Conservation (phyloP, 2,797 vertebrate genomes). For the Clamator glandarius region DNA sequence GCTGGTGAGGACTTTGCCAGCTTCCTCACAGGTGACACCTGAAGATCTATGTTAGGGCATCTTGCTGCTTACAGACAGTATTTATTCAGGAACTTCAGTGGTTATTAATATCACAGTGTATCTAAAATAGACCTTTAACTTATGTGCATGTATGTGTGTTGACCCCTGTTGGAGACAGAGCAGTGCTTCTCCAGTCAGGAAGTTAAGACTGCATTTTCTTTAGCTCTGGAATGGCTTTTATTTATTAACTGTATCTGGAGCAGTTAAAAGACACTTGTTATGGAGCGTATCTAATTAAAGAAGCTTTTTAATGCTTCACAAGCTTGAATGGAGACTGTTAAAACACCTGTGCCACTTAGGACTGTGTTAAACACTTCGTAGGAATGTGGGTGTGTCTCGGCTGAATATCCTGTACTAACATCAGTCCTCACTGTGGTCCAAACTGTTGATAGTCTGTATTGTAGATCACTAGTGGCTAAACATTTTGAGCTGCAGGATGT, state of each 20-base stretch:
- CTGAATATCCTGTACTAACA: not conserved
- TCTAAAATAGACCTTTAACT: not conserved
- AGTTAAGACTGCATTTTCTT: not conserved
- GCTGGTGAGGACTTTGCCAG: not conserved
- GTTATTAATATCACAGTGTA: not conserved
- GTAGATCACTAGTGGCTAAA: not conserved
- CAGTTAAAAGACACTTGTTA: not conserved
- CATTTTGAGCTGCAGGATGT: not conserved
- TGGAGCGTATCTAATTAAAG: not conserved
- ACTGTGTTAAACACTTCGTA: not conserved
- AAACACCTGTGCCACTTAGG: not conserved
- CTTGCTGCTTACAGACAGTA: not conserved
- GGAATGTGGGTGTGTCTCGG: not conserved
- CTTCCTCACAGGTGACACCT: not conserved
- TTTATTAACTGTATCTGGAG: not conserved
- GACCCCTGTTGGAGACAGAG: not conserved
- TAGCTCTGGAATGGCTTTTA: not conserved
- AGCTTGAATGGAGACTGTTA: not conserved
- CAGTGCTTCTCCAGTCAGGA: not conserved
- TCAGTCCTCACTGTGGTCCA: not conserved
- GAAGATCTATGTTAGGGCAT: not conserved
- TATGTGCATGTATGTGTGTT: not conserved
- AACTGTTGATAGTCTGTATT: not conserved
- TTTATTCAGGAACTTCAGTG: not conserved
- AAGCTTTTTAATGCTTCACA: not conserved